Evolutionary conservation across 2,113 vertebrate genomes (phyloP).

Genomic region (Todiramphus chloris): DNA sequence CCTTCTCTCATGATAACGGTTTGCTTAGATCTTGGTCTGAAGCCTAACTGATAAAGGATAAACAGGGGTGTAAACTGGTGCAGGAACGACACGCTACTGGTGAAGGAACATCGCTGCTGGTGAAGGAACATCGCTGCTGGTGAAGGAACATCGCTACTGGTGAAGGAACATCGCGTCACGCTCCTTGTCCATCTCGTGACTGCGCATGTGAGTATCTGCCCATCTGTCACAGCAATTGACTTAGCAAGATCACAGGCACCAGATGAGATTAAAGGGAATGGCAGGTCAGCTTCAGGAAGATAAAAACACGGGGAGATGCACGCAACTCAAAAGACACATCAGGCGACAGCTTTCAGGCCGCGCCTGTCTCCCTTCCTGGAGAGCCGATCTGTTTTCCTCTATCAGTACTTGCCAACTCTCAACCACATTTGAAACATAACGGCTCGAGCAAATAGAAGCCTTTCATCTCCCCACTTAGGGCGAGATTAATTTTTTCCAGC

Average conservation of each 20-base stretch:
- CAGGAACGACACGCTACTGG: no score
- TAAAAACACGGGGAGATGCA: background rate
- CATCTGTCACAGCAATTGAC: background rate
- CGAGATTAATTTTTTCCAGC: slow-evolving; percentile 38
- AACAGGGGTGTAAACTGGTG: background rate
- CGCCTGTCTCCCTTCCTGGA: background rate
- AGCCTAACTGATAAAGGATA: background rate
- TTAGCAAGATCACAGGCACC: background rate
- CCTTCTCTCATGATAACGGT: background rate
- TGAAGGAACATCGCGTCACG: background rate
- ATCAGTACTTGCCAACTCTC: slow-evolving; percentile 13
- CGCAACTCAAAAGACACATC: background rate
- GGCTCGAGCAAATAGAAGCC: background rate
- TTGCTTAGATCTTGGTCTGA: background rate
- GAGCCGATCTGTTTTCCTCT: slow-evolving; percentile 26
- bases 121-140: background rate
- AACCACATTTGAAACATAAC: slow-evolving; percentile 40
- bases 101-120: background rate
- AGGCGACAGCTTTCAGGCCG: background rate
- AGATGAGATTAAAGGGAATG: background rate
- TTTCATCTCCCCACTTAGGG: slow-evolving; percentile 22
- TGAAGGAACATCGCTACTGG: background rate
- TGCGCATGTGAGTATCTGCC: background rate
- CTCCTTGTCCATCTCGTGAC: background rate
- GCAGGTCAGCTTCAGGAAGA: background rate